Evolutionary conservation across 2,797 vertebrate species (phyloP).

Genomic region (Sarcoramphus papa): DNA sequence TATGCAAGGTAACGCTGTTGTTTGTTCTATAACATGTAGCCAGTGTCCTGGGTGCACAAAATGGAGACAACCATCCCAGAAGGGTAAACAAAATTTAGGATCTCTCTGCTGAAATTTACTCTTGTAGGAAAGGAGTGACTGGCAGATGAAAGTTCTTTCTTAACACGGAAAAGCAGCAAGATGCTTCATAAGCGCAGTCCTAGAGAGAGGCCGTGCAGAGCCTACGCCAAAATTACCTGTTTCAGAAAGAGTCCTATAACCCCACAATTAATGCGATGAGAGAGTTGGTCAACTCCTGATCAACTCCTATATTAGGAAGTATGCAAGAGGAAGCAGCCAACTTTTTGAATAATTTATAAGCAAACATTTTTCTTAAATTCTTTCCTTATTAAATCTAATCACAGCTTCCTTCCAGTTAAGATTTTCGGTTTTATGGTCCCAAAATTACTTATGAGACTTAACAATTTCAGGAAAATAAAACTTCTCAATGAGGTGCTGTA

Average conservation of each 20-base stretch:
- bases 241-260: neutral
- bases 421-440: neutral
- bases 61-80: neutral
- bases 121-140: neutral
- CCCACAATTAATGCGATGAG: neutral
- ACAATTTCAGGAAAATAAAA: neutral
- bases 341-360: neutral
- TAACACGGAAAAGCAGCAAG: neutral
- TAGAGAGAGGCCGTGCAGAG: neutral
- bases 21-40: neutral
- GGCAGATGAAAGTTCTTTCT: neutral
- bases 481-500: neutral
- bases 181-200: neutral
- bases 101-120: neutral
- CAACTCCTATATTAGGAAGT: neutral
- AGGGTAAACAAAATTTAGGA: neutral
- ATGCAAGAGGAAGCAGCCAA: neutral
- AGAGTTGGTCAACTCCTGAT: neutral
- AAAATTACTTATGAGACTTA: neutral
- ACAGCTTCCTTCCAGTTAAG: neutral
- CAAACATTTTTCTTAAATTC: neutral
- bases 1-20: neutral
- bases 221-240: neutral
- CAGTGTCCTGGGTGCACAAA: neutral
- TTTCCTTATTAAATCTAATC: neutral